Base-by-base conservation (phyloP, 2,888 invertebrate genomes). In the Oasisia sp. region DNA sequence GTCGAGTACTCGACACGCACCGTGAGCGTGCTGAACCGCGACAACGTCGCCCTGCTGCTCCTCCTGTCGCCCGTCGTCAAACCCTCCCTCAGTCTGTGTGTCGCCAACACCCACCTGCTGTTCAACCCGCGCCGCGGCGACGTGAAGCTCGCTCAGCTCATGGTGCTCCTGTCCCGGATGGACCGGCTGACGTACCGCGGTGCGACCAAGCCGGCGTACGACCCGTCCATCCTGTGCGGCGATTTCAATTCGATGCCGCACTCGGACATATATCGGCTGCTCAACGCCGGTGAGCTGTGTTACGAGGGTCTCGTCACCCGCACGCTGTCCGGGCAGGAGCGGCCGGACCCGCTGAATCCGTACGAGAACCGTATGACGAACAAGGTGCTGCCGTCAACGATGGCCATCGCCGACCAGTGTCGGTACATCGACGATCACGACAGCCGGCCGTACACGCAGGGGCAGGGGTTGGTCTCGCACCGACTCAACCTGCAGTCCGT, bases 91-190 rank as follows among this genome's bases (percentile, higher is more conserved):
- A 92, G 50, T 90, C 91, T 99, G 89, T 97, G 98, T 92, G 97
- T 99, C 0, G 98, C 98, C 5, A 99, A 98, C 19, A 99, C 99
- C 0, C 99, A 99, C 96, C 97, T 99, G 91, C 97, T 99, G 14
- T 99, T 98, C 96, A 99, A 99, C 97, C 99, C 98, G 0, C 97
- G 97, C 94, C 97, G 99, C 89, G 97, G 98, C 32, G 99, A 99
- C 96, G 97, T 99, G 0, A 97, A 99, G 94, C 97, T 99, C 56
- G 99, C 98, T 0, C 99, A 99, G 96, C 97, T 98, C 89, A 98
- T 98, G 95, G 96, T 98, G 74, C 97, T 99, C 12, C 96, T 99
- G 19, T 97, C 98, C 0, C 98, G 99, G 96, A 97, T 99, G 7
- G 98, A 98, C 94, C 97, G 98, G 94, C 97, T 98, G 94, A 97